Percentiles rank a stretch among this genome's conserved stretches.
Conservation (phyloP, 2,113 vertebrate species). For the Leptocoma aspasia region DNA sequence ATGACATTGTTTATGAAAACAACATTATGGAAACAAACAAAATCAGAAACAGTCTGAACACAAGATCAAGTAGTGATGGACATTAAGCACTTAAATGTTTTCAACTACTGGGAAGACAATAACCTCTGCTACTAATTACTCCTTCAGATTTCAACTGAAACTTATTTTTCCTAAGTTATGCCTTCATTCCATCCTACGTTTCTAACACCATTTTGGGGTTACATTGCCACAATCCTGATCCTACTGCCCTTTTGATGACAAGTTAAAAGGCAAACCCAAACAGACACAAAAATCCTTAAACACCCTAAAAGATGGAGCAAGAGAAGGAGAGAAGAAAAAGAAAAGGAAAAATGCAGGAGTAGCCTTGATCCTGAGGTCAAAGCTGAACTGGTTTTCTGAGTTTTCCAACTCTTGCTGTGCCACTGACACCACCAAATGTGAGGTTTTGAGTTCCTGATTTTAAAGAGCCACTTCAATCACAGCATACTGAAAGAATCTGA, state of each 20-base stretch:
- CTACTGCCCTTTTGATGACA: background rate
- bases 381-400: background rate
- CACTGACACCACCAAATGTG: background rate
- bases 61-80: background rate
- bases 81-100: background rate
- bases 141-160: background rate
- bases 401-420: background rate
- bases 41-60: background rate
- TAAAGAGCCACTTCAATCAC: background rate
- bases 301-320: background rate
- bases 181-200: background rate
- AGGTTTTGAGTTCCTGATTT: conserved; percentile 2
- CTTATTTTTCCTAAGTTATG: background rate
- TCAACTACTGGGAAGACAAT: background rate
- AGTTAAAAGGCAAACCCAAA: background rate
- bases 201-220: background rate
- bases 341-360: background rate
- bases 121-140: background rate
- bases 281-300: background rate
- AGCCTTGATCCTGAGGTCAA: background rate
- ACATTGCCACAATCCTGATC: background rate
- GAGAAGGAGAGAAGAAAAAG: background rate
- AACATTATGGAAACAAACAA: background rate
- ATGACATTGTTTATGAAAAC: background rate
- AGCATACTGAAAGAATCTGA: conserved; percentile 1